These are phyloP conservation scores for Eurytemora carolleeae DNA, from an alignment of 1,140 invertebrate species.

Conservation along the genomic window DNA sequence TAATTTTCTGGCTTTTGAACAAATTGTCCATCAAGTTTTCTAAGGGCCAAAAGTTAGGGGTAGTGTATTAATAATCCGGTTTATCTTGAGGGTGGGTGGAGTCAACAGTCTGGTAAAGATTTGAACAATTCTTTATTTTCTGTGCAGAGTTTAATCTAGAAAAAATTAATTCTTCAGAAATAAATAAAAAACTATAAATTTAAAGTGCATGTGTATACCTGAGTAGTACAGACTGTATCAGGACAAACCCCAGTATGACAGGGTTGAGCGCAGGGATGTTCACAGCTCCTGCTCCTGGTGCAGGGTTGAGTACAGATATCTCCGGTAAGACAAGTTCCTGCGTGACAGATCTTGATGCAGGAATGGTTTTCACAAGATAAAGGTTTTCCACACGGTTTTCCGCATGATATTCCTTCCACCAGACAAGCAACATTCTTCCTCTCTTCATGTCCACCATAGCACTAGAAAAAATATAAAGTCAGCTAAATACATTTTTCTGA, in stretches of 20 bases:
- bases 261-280: slow-evolving; percentile 52
- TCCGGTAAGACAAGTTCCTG: slow-evolving; percentile 38
- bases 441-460: slow-evolving; percentile 69
- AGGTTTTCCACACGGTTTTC: slow-evolving; percentile 54
- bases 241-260: slow-evolving; percentile 53
- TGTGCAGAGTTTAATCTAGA: too few relatives aligned
- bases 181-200: too few relatives aligned
- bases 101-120: background rate
- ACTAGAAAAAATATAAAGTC: too few relatives aligned
- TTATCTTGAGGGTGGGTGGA: slow-evolving; percentile 5
- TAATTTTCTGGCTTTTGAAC: too few relatives aligned
- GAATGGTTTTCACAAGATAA: slow-evolving; percentile 55
- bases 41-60: too few relatives aligned
- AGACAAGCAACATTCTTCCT: slow-evolving; percentile 66
- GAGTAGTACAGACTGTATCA: slow-evolving; percentile 38
- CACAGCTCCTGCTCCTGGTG: slow-evolving; percentile 41
- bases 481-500: too few relatives aligned
- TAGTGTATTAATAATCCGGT: too few relatives aligned
- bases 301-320: slow-evolving; percentile 60
- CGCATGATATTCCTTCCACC: slow-evolving; percentile 68
- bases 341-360: slow-evolving; percentile 50
- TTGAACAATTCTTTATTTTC: slow-evolving; percentile 31
- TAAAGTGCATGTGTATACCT: slow-evolving; percentile 11
- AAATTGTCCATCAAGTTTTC: too few relatives aligned
- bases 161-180: too few relatives aligned